phyloP scores from a whole-genome alignment of 2,797 vertebrate genomes.

The Hafferia zeledoni region DNA sequence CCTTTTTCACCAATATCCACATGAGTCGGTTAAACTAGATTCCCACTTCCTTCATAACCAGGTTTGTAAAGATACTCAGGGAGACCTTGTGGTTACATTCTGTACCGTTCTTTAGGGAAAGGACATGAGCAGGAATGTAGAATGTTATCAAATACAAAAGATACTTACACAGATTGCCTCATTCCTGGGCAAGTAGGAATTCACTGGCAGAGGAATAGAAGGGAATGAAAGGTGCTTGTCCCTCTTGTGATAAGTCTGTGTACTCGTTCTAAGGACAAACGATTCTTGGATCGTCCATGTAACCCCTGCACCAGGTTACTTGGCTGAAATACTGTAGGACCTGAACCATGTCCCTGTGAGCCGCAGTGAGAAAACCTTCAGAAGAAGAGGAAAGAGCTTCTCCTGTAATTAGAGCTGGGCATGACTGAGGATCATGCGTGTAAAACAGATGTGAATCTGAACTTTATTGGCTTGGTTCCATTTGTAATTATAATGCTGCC shows the following conservation, averaged over 20 bases:
- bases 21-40: background rate
- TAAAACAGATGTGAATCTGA: background rate
- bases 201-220: background rate
- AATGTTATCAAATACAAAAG: constrained; percentile 2
- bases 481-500: background rate
- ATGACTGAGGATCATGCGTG: background rate
- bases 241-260: background rate
- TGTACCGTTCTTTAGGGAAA: background rate
- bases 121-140: background rate
- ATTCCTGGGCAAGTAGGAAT: background rate
- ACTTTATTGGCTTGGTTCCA: background rate
- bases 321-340: background rate
- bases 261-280: background rate
- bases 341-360: background rate
- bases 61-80: background rate
- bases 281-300: background rate
- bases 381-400: background rate
- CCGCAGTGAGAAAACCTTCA: background rate
- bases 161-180: background rate
- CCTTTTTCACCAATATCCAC: background rate
- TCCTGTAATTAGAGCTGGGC: background rate
- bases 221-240: background rate
- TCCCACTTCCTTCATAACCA: background rate
- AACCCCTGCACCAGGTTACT: background rate
- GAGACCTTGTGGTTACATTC: background rate